These are phyloP conservation scores for Sebastes hubbsi DNA, from an alignment of 2,797 vertebrate species.

Conservation along the genomic window DNA sequence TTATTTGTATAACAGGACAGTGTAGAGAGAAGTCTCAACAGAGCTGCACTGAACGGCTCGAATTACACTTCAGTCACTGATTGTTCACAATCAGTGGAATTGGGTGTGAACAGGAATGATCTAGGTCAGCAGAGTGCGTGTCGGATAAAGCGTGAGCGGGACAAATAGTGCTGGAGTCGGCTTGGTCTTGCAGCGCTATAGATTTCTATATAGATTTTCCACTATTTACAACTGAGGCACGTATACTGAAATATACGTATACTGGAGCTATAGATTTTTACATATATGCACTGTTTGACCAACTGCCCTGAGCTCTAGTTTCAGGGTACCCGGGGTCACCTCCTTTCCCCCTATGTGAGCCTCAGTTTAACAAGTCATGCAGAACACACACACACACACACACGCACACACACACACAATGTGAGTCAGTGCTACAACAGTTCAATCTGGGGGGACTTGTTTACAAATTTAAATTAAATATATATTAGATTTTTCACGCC, in stretches of 20 bases:
- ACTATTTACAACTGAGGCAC: background rate
- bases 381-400: conserved; percentile 25
- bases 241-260: background rate
- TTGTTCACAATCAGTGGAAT: conserved; percentile 23
- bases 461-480: background rate
- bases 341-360: conserved; percentile 9
- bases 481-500: background rate
- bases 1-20: background rate
- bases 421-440: background rate
- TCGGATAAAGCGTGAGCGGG: background rate
- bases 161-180: background rate
- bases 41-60: background rate
- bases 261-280: conserved; percentile 25
- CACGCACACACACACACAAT: background rate
- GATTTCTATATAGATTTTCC: conserved; percentile 52
- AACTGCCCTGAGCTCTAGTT: conserved; percentile 18
- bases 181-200: background rate
- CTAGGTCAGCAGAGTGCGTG: conserved; percentile 45
- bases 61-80: conserved; percentile 21
- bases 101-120: conserved; percentile 50
- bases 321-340: conserved; percentile 16
- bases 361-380: conserved; percentile 20
- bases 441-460: background rate
- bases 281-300: background rate
- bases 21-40: background rate